Percentiles rank a stretch among this genome's conserved stretches.
Conservation (phyloP, 2,888 invertebrate species). For the Drosophila helvetica region DNA sequence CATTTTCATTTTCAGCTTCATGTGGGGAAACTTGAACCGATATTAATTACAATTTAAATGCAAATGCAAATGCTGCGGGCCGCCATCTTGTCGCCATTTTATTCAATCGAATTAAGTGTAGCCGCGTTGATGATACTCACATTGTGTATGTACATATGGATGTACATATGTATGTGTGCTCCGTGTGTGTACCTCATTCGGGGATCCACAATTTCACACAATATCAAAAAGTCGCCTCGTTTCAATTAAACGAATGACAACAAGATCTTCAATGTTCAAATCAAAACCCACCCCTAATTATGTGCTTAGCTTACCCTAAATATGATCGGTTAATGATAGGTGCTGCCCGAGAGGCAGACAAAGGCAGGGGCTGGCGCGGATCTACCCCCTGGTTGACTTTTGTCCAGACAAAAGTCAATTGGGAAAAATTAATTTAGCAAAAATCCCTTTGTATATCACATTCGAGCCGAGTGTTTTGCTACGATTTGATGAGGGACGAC, state of each 20-base stretch:
- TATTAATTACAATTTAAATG: slow-evolving; percentile 73
- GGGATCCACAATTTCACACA: slow-evolving; percentile 48
- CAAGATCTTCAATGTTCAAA: slow-evolving; percentile 38
- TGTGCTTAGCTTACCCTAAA: slow-evolving; percentile 67
- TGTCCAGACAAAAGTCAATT: slow-evolving; percentile 71
- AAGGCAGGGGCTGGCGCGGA: slow-evolving; percentile 28
- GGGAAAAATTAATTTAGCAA: slow-evolving; percentile 78
- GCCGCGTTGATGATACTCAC: slow-evolving; percentile 48
- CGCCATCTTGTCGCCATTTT: slow-evolving; percentile 54
- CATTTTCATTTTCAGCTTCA: slow-evolving; percentile 64
- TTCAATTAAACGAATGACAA: slow-evolving; percentile 46
- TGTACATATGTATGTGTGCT: too few relatives aligned
- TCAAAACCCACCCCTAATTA: slow-evolving; percentile 71
- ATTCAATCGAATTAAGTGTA: slow-evolving; percentile 50
- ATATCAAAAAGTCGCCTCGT: slow-evolving; percentile 45
- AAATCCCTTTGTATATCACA: slow-evolving; percentile 66
- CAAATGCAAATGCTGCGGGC: slow-evolving; percentile 53
- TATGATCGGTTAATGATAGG: slow-evolving; percentile 79
- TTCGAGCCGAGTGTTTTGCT: slow-evolving; percentile 70
- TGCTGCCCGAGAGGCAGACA: neutral
- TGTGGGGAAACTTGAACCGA: slow-evolving; percentile 37
- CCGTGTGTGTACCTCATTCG: neutral
- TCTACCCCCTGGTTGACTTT: slow-evolving; percentile 61
- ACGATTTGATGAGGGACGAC: slow-evolving; percentile 80
- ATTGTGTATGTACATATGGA: slow-evolving; percentile 4